Base-by-base conservation (phyloP, 2,797 vertebrate species). In the Ptychadena robeensis region DNA sequence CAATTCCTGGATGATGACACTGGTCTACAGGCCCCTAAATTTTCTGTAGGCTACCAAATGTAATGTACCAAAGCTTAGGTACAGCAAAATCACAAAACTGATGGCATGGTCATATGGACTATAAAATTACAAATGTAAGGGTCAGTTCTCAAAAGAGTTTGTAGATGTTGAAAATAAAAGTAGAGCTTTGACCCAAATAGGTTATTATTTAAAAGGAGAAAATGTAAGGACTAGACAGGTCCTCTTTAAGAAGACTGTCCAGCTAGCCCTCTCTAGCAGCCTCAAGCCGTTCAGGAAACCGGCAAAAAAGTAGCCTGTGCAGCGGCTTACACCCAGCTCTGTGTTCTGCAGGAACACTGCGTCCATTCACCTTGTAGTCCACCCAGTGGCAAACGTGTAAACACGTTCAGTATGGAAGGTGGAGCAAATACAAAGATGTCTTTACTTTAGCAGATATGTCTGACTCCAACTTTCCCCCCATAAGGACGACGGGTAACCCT, bases 361-460 rank as follows among this genome's bases (percentile, higher is more conserved):
- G 53, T 65, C 78, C 78, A 85, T 85, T 85, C 72, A 85, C 82
- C 82, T 85, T 80, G 65, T 59, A 44, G 18, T 37, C 66, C 72
- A 85, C 78, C 71, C 78, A 63, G 71, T 80, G 77, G 82, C 64
- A 85, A 79, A 64, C 38, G 71, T 15, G 72, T 75, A 75, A 85
- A 85, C 71, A 85, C 15, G 57, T 48, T 48, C 65, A 69, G 72
- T 80, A 69, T 37, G 77, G 77, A 65, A 35, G 66, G 57, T n/a
- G 72, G 78, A 37, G 79, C 59, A 28, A n/a, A 65, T 11, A 85
- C 78, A 85, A 80, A 70, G 65, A 80, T 80, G 57, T 28, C 66
- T 76, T 76, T 75, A 76, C 80, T 82, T 70, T 66, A 65, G 27
- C 40, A 76, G 72, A 74, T 57, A 63, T 57, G 48, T 25, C 72